These are phyloP conservation scores for Lydus trimaculatus DNA, from an alignment of 2,888 invertebrate genomes.

Conservation along the genomic window DNA sequence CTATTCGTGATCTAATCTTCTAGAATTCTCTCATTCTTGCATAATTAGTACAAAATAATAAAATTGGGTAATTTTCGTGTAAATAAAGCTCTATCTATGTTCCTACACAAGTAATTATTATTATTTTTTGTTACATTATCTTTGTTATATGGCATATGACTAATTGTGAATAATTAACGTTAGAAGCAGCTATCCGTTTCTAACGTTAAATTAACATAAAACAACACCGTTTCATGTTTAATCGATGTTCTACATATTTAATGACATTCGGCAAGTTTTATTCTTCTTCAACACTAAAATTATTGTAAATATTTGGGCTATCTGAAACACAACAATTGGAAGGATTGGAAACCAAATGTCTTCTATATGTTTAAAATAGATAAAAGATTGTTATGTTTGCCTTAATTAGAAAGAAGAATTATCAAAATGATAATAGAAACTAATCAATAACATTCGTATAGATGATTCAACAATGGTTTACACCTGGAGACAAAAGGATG, in stretches of 20 bases:
- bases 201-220: not conserved
- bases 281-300: conserved; percentile 20
- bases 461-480: not conserved
- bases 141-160: conserved; percentile 1
- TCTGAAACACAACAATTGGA: no score
- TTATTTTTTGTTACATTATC: not conserved
- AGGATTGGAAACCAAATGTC: no score
- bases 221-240: not conserved
- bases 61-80: not conserved
- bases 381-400: no score
- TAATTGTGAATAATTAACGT: not conserved
- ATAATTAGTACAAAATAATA: no score
- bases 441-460: not conserved
- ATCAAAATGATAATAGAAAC: not conserved
- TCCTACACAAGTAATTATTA: not conserved
- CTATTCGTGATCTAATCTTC: no score
- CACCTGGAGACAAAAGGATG: not conserved
- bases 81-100: not conserved
- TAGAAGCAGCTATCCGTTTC: not conserved
- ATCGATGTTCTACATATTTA: not conserved
- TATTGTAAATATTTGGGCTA: not conserved
- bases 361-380: no score
- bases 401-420: no score
- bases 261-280: conserved; percentile 27
- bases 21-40: no score